Evolutionary conservation across 2,113 vertebrate species (phyloP).

Genomic region (Sander lucioperca): DNA sequence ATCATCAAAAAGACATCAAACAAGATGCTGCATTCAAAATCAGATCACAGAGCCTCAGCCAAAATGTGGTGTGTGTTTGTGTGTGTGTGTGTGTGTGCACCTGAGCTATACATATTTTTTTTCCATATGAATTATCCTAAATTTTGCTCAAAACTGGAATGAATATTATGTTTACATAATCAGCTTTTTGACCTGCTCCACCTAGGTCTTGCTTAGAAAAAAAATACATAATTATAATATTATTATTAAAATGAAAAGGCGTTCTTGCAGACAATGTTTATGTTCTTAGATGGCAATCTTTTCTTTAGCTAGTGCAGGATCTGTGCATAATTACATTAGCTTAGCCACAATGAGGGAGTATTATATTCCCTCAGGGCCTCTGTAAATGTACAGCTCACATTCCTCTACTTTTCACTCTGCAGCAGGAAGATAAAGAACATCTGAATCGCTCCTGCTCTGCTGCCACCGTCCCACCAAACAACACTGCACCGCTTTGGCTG

Average conservation of each 20-base stretch:
- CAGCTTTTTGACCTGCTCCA: conserved; percentile 21
- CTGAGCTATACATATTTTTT: neutral
- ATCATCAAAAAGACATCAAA: conserved; percentile 83
- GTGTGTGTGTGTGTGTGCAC: neutral
- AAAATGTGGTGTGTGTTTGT: conserved; percentile 30
- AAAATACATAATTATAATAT: neutral
- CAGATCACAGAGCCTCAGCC: conserved; percentile 63
- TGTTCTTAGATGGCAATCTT: conserved; percentile 72
- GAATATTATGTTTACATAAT: conserved; percentile 41
- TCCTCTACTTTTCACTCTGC: conserved; percentile 77
- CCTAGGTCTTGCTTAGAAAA: neutral
- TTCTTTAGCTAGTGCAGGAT: conserved; percentile 66
- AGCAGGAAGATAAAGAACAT: conserved; percentile 78
- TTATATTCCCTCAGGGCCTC: conserved; percentile 78
- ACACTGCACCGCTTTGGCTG: conserved; percentile 39
- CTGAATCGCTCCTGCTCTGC: conserved; percentile 61
- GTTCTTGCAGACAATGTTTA: conserved; percentile 70
- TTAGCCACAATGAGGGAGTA: conserved; percentile 72
- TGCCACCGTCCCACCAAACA: conserved; percentile 52
- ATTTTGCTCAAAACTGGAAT: conserved; percentile 25
- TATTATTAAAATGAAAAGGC: conserved; percentile 63
- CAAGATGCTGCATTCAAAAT: conserved; percentile 74
- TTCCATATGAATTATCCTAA: conserved; percentile 6
- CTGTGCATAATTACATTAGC: conserved; percentile 80
- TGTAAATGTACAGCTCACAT: conserved; percentile 78